phyloP scores from a whole-genome alignment of 2,888 invertebrate genomes.

The Eupithecia tripunctaria region DNA sequence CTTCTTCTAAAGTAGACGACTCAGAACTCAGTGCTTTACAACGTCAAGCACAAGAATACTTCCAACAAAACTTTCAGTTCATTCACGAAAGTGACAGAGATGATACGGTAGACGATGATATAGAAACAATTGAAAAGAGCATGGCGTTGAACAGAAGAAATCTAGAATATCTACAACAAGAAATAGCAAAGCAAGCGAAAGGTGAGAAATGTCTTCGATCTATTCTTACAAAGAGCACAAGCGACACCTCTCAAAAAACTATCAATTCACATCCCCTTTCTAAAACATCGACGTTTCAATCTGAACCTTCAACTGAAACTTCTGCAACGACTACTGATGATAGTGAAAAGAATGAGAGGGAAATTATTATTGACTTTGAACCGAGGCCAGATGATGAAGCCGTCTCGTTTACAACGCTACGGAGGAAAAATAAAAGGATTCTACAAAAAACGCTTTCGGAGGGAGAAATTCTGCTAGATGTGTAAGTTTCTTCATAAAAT shows the following conservation, averaged over 20 bases:
- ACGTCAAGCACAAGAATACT: slow-evolving; percentile 79
- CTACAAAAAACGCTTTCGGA: slow-evolving; percentile 92
- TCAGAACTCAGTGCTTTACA: slow-evolving; percentile 75
- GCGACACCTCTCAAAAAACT: slow-evolving; percentile 77
- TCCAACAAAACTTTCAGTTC: slow-evolving; percentile 82
- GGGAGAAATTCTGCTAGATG: slow-evolving; percentile 89
- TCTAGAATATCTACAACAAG: slow-evolving; percentile 81
- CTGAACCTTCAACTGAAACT: slow-evolving; percentile 82
- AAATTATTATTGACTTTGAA: slow-evolving; percentile 95
- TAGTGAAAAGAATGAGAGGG: slow-evolving; percentile 88
- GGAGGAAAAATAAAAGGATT: slow-evolving; percentile 79
- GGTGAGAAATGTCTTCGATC: slow-evolving; percentile 71
- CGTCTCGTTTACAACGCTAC: slow-evolving; percentile 85
- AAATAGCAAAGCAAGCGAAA: slow-evolving; percentile 79
- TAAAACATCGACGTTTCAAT: slow-evolving; percentile 81
- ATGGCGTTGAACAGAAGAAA: slow-evolving; percentile 81
- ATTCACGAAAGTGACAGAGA: slow-evolving; percentile 83
- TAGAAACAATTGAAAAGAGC: slow-evolving; percentile 81
- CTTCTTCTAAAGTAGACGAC: slow-evolving; percentile 74
- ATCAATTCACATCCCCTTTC: slow-evolving; percentile 75
- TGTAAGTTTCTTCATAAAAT: slow-evolving; percentile 62
- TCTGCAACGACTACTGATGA: slow-evolving; percentile 81
- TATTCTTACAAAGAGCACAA: slow-evolving; percentile 77
- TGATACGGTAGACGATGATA: slow-evolving; percentile 81
- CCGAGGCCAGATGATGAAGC: slow-evolving; percentile 88